These are phyloP conservation scores for Hydrocynus forskahlii DNA, from an alignment of 2,797 vertebrate genomes.

Conservation along the genomic window DNA sequence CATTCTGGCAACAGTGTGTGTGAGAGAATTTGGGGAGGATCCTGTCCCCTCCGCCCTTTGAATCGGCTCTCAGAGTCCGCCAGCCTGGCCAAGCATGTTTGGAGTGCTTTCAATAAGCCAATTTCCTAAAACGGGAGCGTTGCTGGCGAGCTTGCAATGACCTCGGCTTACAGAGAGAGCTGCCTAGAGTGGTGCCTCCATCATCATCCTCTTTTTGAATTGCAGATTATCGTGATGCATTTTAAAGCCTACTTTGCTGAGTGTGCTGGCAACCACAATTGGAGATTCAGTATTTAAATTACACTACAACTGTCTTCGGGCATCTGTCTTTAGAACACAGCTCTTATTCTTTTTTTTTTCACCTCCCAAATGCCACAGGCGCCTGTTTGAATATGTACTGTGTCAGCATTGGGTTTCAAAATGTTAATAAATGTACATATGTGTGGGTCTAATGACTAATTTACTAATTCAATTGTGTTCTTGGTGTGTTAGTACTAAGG, in stretches of 20 bases:
- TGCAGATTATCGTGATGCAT: slow-evolving; percentile 60
- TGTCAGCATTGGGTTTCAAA: background rate
- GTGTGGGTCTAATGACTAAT: slow-evolving; percentile 1
- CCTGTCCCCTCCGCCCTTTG: slow-evolving; percentile 18
- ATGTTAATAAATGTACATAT: slow-evolving; percentile 6
- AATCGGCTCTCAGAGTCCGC: background rate
- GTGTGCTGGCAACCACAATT: slow-evolving; percentile 35
- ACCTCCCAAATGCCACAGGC: background rate
- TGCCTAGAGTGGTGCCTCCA: slow-evolving; percentile 52
- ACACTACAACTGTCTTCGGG: slow-evolving; percentile 28
- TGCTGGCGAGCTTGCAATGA: slow-evolving; percentile 39
- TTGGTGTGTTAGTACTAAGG: background rate
- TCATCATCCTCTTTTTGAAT: slow-evolving; percentile 51
- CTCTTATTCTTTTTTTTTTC: background rate
- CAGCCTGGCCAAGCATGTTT: slow-evolving; percentile 5
- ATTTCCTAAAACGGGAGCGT: slow-evolving; percentile 54
- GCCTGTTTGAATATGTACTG: background rate
- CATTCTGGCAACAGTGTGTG: slow-evolving; percentile 1
- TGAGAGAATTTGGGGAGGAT: background rate
- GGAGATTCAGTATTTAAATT: slow-evolving; percentile 45
- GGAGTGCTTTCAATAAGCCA: slow-evolving; percentile 45
- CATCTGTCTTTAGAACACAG: slow-evolving; percentile 16
- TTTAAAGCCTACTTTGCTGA: slow-evolving; percentile 51
- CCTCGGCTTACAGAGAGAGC: slow-evolving; percentile 40
- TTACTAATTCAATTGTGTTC: slow-evolving; percentile 11